A percentile compares a stretch with the other conserved stretches of the same genome.
Conservation (phyloP, 2,797 vertebrate genomes). For the Centropyge bicolor region DNA sequence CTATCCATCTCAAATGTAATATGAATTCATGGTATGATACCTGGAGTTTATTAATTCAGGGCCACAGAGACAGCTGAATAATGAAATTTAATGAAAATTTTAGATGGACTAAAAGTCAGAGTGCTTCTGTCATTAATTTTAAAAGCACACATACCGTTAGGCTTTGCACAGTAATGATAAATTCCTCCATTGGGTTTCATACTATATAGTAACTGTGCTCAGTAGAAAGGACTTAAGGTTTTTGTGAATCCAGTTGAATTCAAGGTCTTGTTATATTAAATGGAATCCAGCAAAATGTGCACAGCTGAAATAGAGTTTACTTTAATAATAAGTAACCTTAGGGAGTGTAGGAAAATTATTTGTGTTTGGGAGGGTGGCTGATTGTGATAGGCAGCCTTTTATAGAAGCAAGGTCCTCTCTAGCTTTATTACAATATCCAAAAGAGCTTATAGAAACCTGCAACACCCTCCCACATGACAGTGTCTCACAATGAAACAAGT, state of each 20-base stretch:
- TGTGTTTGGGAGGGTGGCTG: background rate
- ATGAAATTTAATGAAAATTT: constrained; percentile 86
- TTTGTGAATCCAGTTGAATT: constrained; percentile 26
- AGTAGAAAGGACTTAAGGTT: constrained; percentile 9
- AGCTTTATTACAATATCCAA: background rate
- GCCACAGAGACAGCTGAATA: constrained; percentile 84
- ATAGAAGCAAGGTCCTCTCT: background rate
- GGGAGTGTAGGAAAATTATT: background rate
- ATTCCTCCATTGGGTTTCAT: constrained; percentile 64
- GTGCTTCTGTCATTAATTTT: constrained; percentile 84
- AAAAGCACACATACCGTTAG: constrained; percentile 77
- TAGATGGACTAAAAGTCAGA: constrained; percentile 85
- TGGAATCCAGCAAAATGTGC: constrained; percentile 30
- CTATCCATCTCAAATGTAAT: constrained; percentile 66
- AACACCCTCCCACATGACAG: background rate
- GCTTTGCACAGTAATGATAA: constrained; percentile 71
- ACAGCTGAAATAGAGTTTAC: constrained; percentile 8
- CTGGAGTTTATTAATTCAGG: constrained; percentile 84
- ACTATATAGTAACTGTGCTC: constrained; percentile 38
- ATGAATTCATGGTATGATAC: constrained; percentile 81
- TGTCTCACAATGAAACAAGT: background rate
- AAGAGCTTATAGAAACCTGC: background rate
- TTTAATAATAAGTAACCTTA: constrained; percentile 1
- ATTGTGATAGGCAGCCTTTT: background rate
- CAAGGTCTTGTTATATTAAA: constrained; percentile 42